Evolutionary conservation across 2,113 vertebrate species (phyloP).

Genomic region (Tupaia chinensis): DNA sequence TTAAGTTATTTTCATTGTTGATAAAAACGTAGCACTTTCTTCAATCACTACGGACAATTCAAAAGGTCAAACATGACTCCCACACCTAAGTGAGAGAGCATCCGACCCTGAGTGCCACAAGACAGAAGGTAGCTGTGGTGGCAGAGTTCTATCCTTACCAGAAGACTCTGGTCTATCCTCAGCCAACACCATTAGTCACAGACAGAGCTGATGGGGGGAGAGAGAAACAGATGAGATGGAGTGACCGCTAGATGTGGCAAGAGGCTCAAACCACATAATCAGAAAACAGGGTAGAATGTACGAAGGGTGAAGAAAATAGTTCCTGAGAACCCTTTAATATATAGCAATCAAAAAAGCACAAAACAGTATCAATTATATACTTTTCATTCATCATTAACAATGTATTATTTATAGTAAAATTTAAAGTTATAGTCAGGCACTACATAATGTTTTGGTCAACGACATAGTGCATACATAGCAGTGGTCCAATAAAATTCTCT

Average conservation of each 20-base stretch:
- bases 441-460: no score
- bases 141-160: neutral
- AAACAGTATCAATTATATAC: neutral
- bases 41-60: neutral
- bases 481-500: no score
- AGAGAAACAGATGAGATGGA: neutral
- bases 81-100: neutral
- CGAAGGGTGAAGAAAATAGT: neutral
- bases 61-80: neutral
- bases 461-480: no score
- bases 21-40: neutral
- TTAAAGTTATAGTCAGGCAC: neutral
- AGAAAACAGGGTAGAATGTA: neutral
- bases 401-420: neutral
- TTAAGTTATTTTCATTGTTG: neutral
- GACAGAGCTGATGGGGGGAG: neutral
- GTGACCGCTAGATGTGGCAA: neutral
- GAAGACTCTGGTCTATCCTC: neutral
- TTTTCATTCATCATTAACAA: neutral
- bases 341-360: slow-evolving; percentile 20
- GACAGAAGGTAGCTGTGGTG: neutral
- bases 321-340: neutral
- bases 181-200: neutral
- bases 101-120: neutral
- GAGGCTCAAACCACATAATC: neutral